Conservation (phyloP, 2,113 vertebrate genomes). For the Paracanthobrama guichenoti region DNA sequence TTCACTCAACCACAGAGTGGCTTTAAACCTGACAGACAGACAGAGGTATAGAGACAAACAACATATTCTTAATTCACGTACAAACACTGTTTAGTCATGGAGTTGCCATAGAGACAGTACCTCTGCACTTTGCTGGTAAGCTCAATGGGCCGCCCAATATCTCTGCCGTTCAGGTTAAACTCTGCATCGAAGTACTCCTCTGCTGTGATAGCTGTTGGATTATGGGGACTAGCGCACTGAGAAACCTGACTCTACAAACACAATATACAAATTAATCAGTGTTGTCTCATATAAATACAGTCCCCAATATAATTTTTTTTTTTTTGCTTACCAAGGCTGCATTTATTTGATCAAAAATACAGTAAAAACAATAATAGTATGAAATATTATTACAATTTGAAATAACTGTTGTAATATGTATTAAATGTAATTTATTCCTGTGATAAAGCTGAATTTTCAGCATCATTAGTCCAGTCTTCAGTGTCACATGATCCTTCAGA, state of each 20-base stretch:
- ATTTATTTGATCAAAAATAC: background rate
- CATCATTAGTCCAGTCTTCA: background rate
- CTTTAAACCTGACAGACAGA: conserved; percentile 75
- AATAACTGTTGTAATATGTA: background rate
- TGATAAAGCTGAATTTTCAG: background rate
- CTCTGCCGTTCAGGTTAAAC: conserved; percentile 76
- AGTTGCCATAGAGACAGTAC: conserved; percentile 51
- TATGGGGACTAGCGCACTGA: conserved; percentile 81
- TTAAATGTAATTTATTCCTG: background rate
- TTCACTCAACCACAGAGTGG: conserved; percentile 79
- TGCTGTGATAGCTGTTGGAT: conserved; percentile 80
- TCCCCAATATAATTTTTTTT: background rate
- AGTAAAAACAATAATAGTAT: background rate
- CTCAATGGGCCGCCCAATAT: conserved; percentile 79
- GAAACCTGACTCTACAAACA: conserved; percentile 77
- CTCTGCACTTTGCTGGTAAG: conserved; percentile 82
- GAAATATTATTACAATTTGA: background rate
- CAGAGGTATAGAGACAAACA: background rate
- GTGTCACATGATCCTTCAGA: no score
- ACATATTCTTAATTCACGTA: background rate
- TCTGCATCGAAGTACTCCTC: conserved; percentile 81
- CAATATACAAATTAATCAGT: background rate
- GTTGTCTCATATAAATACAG: background rate
- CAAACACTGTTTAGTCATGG: background rate
- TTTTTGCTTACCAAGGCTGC: background rate